Evolutionary conservation across 2,113 vertebrate species (phyloP), one percentile per base, ranked within the genome.

Genomic region (Rissa tridactyla): DNA sequence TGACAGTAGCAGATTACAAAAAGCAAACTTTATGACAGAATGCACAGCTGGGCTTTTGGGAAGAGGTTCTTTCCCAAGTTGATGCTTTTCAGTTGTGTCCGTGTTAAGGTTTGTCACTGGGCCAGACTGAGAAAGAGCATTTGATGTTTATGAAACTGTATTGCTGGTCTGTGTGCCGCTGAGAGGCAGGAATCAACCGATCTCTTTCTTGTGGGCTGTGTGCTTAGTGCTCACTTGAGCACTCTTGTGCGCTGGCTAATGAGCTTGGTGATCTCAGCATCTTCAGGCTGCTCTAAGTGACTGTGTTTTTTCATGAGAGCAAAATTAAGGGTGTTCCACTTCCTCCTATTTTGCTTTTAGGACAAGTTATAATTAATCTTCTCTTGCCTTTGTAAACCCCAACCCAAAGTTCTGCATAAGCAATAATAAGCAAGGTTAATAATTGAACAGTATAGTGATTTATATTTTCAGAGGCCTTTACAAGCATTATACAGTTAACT

Each of bases 271-370:
- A 25, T 25, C 17, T 92, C 72, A 11, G 82, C 82, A 76, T 76
- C 80, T 72, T 64, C 47, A 73, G 72, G 69, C 77, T 76, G 49
- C 73, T 72, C 40, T 19, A 36, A 85, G 34, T 54, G 65, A 46
- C 47, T 1, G 1, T 0, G 3, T 4, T 79, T 93, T 69, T 55
- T 57, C 15, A 3, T 40, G 30, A 79, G 9, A 82, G 44, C 32
- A 20, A 89, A 86, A 78, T 3, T 36, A 10, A 86, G 77, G 46
- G 49, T 76, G 61, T 91, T 94, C 51, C 47, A 38, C 62, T 70
- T 79, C 70, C 70, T 94, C 20, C 72, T 89, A 13, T 82, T 95
- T 94, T 87, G 58, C 61, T 85, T 84, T 92, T 85, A 66, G 42
- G n/a, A 70, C n/a, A 85, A 89, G 46, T 79, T 79, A 70, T 52